phyloP scores from a whole-genome alignment of 2,797 vertebrate genomes.

The Sphenopsis melanotis region DNA sequence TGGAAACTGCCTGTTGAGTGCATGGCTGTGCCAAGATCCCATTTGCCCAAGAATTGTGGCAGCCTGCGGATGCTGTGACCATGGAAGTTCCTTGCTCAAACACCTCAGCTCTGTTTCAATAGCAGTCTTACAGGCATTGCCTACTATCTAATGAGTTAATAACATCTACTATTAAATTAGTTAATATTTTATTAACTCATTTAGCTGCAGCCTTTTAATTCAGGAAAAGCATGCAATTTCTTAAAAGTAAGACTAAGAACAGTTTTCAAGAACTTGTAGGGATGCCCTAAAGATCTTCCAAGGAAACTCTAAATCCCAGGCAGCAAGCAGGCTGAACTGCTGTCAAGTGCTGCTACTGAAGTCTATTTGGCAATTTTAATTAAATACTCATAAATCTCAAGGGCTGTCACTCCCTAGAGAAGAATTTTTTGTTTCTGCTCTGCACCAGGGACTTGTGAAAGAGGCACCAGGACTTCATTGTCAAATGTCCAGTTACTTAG shows the following conservation, averaged over 20 bases:
- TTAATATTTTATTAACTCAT: not conserved
- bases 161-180: too few species aligned
- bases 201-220: not conserved
- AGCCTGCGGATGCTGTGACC: not conserved
- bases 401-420: not conserved
- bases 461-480: not conserved
- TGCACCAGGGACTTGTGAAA: not conserved
- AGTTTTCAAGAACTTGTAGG: not conserved
- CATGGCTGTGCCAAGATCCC: not conserved
- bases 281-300: not conserved
- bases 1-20: not conserved
- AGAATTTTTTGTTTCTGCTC: not conserved
- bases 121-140: not conserved
- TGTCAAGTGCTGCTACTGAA: not conserved
- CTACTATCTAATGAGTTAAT: not conserved
- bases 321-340: not conserved
- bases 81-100: not conserved
- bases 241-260: not conserved
- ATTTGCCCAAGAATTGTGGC: not conserved
- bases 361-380: not conserved
- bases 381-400: not conserved
- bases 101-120: not conserved
- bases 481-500: not conserved
- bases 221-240: not conserved
- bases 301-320: not conserved